Evolutionary conservation across 2,797 vertebrate species (phyloP), one percentile per base, ranked within the genome.

Genomic region (Hemibagrus guttatus): DNA sequence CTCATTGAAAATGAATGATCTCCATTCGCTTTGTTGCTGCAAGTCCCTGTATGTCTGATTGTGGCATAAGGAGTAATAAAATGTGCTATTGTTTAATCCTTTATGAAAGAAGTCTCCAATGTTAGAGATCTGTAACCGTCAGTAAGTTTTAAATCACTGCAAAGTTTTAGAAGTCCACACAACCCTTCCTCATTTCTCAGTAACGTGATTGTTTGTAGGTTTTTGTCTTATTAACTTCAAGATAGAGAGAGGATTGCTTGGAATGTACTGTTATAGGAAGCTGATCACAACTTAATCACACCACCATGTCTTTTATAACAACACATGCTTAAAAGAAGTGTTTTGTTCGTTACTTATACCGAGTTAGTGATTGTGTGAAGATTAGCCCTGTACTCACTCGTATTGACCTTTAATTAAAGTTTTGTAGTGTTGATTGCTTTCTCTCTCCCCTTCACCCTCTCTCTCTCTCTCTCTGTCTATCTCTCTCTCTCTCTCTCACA

Each of bases 361-460:
- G n/a, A 49, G 80, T 81, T 64, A 81, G 23, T 81, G 79, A 64
- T 81, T 64, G 79, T 81, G 80, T 81, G 61, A 81, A 64, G 17
- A 72, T 35, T 46, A 71, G 66, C 39, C 35, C 49, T 68, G 46
- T 46, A 46, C 49, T 76, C 61, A 63, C 42, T 81, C 56, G 54
- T 39, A 52, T 64, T 74, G 80, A 74, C 46, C 81, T 83, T 42
- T 82, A n/a, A 72, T 16, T 75, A 76, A 84, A 84, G 82, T 87
- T 87, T 68, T 46, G n/a, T 23, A 31, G 61, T 68, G 61, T 68
- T 82, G 81, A 82, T 82, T 82, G 46, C 81, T 52, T 46, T 81
- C 31, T 56, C 39, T 21, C 28, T n/a, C 39, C n/a, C 35, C n/a
- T 26, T 49, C 42, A 49, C 31, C 8, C 12, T 31, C 61, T 58